phyloP scores from a whole-genome alignment of 2,888 invertebrate genomes.

The Melitaea athalia region DNA sequence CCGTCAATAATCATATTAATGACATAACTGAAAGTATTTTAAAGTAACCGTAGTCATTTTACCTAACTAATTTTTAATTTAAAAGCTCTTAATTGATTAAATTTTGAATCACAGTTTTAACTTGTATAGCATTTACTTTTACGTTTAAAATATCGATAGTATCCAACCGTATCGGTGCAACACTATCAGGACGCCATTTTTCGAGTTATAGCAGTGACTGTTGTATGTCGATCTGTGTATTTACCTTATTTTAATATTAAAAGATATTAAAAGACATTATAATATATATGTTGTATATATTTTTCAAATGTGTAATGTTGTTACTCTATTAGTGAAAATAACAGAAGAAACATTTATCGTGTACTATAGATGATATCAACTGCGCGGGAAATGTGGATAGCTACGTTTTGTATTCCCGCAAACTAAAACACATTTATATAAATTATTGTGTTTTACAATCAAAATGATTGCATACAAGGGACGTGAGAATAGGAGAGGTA shows the following conservation, averaged over 20 bases:
- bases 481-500: slow-evolving; percentile 59
- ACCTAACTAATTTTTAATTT: too few relatives aligned
- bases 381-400: slow-evolving; percentile 81
- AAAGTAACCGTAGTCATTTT: too few relatives aligned
- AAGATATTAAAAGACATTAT: slow-evolving; percentile 22
- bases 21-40: too few relatives aligned
- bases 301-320: slow-evolving; percentile 36
- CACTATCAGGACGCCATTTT: slow-evolving; percentile 73
- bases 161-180: slow-evolving; percentile 41
- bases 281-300: slow-evolving; percentile 12
- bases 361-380: slow-evolving; percentile 49
- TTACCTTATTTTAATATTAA: slow-evolving; percentile 38
- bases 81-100: too few relatives aligned
- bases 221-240: slow-evolving; percentile 50
- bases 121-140: neutral
- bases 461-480: slow-evolving; percentile 68
- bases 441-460: slow-evolving; percentile 29
- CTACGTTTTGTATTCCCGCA: slow-evolving; percentile 55
- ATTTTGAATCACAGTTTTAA: too few relatives aligned
- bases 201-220: slow-evolving; percentile 51
- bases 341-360: slow-evolving; percentile 41
- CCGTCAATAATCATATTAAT: too few relatives aligned
- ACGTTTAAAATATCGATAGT: slow-evolving; percentile 15
- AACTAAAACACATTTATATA: slow-evolving; percentile 43
- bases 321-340: slow-evolving; percentile 37